phyloP scores from a whole-genome alignment of 2,797 vertebrate genomes.

The Pogoniulus pusillus region DNA sequence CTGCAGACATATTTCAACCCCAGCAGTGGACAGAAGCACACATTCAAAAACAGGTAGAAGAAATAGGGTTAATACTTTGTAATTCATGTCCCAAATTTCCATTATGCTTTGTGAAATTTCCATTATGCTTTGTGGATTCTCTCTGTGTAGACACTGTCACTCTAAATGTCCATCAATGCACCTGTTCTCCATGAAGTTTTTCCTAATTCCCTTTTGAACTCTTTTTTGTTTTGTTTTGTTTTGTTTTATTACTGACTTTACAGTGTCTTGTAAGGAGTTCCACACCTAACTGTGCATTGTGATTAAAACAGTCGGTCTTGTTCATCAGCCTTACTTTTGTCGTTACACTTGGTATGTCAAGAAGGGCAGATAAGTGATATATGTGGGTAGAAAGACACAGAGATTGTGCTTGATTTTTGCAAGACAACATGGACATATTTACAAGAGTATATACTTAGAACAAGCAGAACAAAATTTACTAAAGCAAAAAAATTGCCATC shows the following conservation, averaged over 20 bases:
- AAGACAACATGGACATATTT: neutral
- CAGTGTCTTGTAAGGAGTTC: neutral
- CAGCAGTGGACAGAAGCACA: neutral
- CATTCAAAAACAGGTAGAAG: neutral
- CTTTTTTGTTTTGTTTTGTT: neutral
- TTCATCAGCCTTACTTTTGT: neutral
- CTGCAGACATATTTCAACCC: neutral
- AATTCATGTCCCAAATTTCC: neutral
- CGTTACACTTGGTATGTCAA: neutral
- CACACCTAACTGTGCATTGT: neutral
- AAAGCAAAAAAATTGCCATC: neutral
- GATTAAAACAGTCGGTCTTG: neutral
- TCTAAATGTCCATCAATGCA: neutral
- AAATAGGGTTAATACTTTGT: neutral
- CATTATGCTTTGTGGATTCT: neutral
- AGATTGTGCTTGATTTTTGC: neutral
- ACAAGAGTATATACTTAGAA: neutral
- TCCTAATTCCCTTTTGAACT: neutral
- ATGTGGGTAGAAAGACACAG: neutral
- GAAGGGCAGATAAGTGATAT: neutral
- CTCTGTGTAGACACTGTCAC: rapidly evolving
- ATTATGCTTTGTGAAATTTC: neutral
- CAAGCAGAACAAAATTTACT: neutral
- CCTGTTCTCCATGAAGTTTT: neutral
- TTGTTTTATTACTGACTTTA: neutral